Percentiles rank a stretch among this genome's conserved stretches.
These are phyloP conservation scores for Danio albolineatus DNA, from an alignment of 2,797 vertebrate genomes.

Conservation along the genomic window DNA sequence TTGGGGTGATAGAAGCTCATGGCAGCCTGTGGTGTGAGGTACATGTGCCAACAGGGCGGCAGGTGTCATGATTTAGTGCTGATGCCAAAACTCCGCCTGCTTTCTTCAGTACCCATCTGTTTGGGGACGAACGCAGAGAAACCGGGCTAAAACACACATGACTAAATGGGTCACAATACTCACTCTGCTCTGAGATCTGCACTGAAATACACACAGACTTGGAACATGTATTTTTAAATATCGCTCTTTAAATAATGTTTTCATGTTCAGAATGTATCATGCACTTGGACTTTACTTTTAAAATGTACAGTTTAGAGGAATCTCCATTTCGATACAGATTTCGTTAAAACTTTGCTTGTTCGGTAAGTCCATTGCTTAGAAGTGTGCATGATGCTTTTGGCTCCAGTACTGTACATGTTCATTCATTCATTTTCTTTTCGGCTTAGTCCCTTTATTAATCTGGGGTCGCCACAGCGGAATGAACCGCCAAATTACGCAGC, in stretches of 20 bases:
- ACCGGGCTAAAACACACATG: constrained; percentile 53
- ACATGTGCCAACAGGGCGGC: constrained; percentile 46
- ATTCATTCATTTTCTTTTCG: too few relatives aligned
- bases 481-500: too few relatives aligned
- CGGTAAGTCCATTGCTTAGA: constrained; percentile 12
- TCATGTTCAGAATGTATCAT: not conserved
- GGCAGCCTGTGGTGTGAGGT: constrained; percentile 26
- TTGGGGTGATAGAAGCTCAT: constrained; percentile 7
- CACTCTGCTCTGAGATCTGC: too few relatives aligned
- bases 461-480: too few relatives aligned
- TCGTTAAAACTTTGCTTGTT: constrained; percentile 1
- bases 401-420: too few relatives aligned
- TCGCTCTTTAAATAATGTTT: not conserved
- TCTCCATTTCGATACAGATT: not conserved
- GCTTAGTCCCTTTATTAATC: too few relatives aligned
- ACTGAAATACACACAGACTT: not conserved
- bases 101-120: constrained; percentile 59
- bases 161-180: constrained; percentile 54
- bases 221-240: not conserved
- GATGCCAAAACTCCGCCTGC: constrained; percentile 54
- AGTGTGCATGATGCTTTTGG: not conserved
- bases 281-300: not conserved
- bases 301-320: not conserved
- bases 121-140: constrained; percentile 51
- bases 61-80: constrained; percentile 60